phyloP scores from a whole-genome alignment of 1,140 invertebrate species.

The Drosophila tristis region DNA sequence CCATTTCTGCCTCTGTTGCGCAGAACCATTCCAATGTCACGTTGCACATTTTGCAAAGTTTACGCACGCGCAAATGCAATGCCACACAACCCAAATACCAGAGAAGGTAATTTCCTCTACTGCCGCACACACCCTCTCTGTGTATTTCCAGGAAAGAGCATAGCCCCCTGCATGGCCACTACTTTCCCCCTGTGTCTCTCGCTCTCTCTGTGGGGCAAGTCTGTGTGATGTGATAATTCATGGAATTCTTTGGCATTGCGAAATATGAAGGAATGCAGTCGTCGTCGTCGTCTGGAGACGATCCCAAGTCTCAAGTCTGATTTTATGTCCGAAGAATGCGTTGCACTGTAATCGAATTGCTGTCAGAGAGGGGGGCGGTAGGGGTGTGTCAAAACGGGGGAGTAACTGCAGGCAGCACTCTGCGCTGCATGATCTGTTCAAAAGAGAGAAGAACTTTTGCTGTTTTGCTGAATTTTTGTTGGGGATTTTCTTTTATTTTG shows the following conservation, averaged over 20 bases:
- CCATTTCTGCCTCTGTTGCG: neutral
- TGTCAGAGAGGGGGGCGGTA: neutral
- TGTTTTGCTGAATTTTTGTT: constrained; percentile 14
- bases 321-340: constrained; percentile 24
- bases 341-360: constrained; percentile 62
- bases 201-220: no score
- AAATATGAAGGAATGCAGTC: constrained; percentile 76
- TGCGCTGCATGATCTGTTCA: no score
- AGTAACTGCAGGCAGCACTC: neutral
- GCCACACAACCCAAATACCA: constrained; percentile 65
- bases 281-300: constrained; percentile 32
- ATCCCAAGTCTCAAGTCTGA: constrained; percentile 47
- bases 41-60: constrained; percentile 43
- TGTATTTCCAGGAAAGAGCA: constrained; percentile 52
- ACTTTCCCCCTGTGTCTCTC: no score
- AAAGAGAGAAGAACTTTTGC: no score
- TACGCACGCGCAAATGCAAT: constrained; percentile 55
- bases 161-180: neutral
- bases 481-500: constrained; percentile 6
- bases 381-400: neutral
- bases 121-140: neutral
- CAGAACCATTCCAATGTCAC: constrained; percentile 31
- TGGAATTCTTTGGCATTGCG: constrained; percentile 69
- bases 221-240: constrained; percentile 47
- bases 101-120: constrained; percentile 19